phyloP scores from a whole-genome alignment of 2,888 invertebrate genomes.

The Cistogaster globosa region DNA sequence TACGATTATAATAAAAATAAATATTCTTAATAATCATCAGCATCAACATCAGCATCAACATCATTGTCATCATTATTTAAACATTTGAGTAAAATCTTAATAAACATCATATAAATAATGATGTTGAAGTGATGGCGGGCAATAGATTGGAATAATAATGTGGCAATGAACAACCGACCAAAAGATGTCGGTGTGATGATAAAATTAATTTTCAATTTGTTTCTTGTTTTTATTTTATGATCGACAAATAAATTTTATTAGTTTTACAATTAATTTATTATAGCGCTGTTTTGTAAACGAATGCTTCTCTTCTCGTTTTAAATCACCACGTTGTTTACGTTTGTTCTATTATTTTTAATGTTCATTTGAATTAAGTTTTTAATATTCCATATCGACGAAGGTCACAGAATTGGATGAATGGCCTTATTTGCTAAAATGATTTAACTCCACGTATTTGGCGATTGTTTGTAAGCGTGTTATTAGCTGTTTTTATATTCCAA shows the following conservation, averaged over 20 bases:
- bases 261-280: conserved; percentile 53
- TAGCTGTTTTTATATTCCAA: too few relatives aligned
- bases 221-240: conserved; percentile 4
- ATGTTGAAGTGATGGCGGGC: conserved; percentile 31
- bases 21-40: conserved; percentile 25
- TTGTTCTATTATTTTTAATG: background rate
- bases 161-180: conserved; percentile 24
- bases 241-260: conserved; percentile 52
- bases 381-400: too few relatives aligned
- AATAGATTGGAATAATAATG: conserved; percentile 48
- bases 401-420: too few relatives aligned
- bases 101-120: conserved; percentile 20
- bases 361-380: too few relatives aligned
- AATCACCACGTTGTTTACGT: background rate
- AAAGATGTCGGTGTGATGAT: conserved; percentile 35
- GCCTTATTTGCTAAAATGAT: too few relatives aligned
- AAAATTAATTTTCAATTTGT: conserved; percentile 64
- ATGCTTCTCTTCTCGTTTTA: background rate
- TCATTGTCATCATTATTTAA: conserved; percentile 34
- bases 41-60: conserved; percentile 42
- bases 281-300: conserved; percentile 4
- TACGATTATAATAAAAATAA: conserved; percentile 67
- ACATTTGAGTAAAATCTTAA: background rate
- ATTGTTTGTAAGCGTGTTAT: too few relatives aligned
- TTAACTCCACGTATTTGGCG: too few relatives aligned